Percentiles rank a stretch among this genome's conserved stretches.
Conservation (phyloP, 2,113 vertebrate species). For the Platichthys stellatus region DNA sequence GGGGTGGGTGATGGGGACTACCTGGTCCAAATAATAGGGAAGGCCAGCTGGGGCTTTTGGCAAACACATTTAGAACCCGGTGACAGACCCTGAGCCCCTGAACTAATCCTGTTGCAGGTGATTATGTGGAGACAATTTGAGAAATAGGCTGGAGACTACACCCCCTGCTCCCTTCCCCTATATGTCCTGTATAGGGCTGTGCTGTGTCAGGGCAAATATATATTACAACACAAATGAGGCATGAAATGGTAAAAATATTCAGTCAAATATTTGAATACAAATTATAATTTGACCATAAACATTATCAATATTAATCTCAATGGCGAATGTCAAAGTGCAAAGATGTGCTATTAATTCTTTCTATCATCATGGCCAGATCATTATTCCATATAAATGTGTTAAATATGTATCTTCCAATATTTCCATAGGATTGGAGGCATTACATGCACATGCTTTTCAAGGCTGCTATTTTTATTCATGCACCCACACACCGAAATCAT, state of each 20-base stretch:
- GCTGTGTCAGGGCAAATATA: constrained; percentile 2
- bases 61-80: constrained; percentile 72
- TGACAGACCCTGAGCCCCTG: constrained; percentile 68
- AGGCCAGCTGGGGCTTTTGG: constrained; percentile 76
- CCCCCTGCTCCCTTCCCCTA: constrained; percentile 28
- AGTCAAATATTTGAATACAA: background rate
- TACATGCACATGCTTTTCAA: background rate
- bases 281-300: too few relatives aligned
- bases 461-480: constrained; percentile 22
- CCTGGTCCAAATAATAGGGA: constrained; percentile 71
- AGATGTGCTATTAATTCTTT: background rate
- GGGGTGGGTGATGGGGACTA: constrained; percentile 36
- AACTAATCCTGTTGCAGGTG: constrained; percentile 74
- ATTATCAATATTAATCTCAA: background rate
- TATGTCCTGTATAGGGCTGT: constrained; percentile 6
- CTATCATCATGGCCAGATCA: background rate
- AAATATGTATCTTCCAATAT: background rate
- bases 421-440: constrained; percentile 10
- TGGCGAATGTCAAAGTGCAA: constrained; percentile 4
- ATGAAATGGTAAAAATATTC: background rate
- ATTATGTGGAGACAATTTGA: constrained; percentile 69
- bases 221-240: background rate
- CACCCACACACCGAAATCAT: constrained; percentile 23
- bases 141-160: constrained; percentile 43
- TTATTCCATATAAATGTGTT: background rate